Evolutionary conservation across 2,113 vertebrate species (phyloP).

Genomic region (Trematomus loennbergii): DNA sequence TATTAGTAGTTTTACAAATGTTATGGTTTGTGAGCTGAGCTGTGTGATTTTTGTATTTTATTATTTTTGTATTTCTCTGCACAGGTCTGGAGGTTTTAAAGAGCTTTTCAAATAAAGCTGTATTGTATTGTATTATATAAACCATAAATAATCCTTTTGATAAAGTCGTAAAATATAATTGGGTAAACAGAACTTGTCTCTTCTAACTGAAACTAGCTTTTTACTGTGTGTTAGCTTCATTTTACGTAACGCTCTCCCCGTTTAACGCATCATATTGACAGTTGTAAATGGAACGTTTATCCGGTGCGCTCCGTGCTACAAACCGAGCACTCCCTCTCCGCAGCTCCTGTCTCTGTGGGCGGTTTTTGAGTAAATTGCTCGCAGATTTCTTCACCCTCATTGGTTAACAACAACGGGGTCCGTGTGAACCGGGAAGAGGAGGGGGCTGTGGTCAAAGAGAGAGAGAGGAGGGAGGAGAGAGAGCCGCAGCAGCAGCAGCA

Average conservation of each 20-base stretch:
- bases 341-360: conserved; percentile 58
- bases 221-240: conserved; percentile 2
- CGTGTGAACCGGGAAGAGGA: conserved; percentile 72
- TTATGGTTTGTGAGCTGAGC: too few species aligned
- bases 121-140: too few species aligned
- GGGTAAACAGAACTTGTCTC: not conserved
- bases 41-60: too few species aligned
- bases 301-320: conserved; percentile 16
- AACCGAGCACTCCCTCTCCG: conserved; percentile 57
- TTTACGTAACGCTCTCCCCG: not conserved
- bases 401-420: conserved; percentile 70
- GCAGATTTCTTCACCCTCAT: conserved; percentile 72
- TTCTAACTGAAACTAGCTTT: not conserved
- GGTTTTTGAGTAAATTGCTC: conserved; percentile 72
- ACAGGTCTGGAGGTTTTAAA: too few species aligned
- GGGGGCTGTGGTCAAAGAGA: conserved; percentile 69
- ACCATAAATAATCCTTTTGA: too few species aligned
- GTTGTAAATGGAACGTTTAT: fast-evolving
- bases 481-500: conserved; percentile 36
- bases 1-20: too few species aligned
- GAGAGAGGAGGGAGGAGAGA: conserved; percentile 43
- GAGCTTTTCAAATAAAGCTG: too few species aligned
- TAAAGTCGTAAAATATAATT: too few species aligned
- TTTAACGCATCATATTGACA: fast-evolving
- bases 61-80: too few species aligned